A percentile compares a stretch with the other conserved stretches of the same genome.
phyloP scores from a whole-genome alignment of 2,888 invertebrate species.

The Morinoia aosen region DNA sequence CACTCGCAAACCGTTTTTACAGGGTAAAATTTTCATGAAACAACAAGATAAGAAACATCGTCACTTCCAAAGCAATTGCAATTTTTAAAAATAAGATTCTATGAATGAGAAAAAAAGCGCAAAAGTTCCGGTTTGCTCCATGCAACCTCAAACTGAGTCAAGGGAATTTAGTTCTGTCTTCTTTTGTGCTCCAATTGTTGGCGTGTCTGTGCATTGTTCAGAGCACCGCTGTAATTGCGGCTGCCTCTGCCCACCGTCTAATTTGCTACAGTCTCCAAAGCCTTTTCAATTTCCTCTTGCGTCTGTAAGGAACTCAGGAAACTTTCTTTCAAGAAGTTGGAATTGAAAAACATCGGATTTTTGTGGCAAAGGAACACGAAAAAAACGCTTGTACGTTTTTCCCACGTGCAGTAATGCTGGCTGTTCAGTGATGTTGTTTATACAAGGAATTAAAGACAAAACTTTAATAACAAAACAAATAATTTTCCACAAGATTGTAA shows the following conservation, averaged over 20 bases:
- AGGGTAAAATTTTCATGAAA: not conserved
- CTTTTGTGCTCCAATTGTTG: slow-evolving; percentile 20
- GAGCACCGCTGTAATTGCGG: not conserved
- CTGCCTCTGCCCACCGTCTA: not conserved
- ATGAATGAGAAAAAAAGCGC: not conserved
- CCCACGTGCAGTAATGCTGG: not conserved
- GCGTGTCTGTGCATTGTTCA: slow-evolving; percentile 22
- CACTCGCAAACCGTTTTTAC: not conserved
- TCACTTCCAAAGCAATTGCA: not conserved
- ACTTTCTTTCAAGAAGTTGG: slow-evolving; percentile 13
- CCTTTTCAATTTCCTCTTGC: slow-evolving; percentile 43
- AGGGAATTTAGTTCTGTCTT: not conserved
- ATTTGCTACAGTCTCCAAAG: slow-evolving; percentile 22
- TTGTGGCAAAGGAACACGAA: not conserved
- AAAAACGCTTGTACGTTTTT: not conserved
- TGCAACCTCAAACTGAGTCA: slow-evolving; percentile 1
- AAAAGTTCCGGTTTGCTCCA: not conserved
- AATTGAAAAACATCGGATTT: not conserved
- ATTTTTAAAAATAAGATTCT: no score
- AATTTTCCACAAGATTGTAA: no score
- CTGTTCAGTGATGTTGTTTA: no score
- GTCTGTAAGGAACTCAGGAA: not conserved
- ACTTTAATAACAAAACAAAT: no score
- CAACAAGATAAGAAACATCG: not conserved
- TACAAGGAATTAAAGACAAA: no score